Percentiles rank a stretch among this genome's conserved stretches.
phyloP scores from a whole-genome alignment of 2,888 invertebrate genomes.

The Arge pagana region DNA sequence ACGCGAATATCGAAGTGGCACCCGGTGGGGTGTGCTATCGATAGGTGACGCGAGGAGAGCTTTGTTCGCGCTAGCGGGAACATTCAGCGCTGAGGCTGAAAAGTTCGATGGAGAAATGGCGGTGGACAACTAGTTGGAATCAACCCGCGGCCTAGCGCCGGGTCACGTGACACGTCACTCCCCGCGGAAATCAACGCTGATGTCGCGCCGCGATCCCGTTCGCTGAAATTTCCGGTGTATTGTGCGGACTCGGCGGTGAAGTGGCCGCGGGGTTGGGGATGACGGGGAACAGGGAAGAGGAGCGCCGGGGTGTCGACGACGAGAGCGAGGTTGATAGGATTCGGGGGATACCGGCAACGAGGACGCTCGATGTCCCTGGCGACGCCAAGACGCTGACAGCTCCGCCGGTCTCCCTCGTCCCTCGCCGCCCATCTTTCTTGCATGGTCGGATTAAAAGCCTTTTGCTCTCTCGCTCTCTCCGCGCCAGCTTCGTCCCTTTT shows the following conservation, averaged over 20 bases:
- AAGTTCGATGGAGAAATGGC: too few species aligned
- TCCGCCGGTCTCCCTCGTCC: slow-evolving; percentile 24
- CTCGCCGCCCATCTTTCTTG: slow-evolving; percentile 39
- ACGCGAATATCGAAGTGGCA: too few species aligned
- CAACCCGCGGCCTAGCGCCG: too few species aligned
- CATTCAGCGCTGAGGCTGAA: too few species aligned
- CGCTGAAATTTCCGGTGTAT: slow-evolving; percentile 49
- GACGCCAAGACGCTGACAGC: slow-evolving; percentile 48
- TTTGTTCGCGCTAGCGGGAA: too few species aligned
- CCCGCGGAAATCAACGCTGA: slow-evolving; percentile 50
- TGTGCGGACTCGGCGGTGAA: slow-evolving; percentile 37
- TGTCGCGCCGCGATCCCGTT: slow-evolving; percentile 39
- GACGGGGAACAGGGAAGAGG: slow-evolving; percentile 12
- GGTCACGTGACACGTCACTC: slow-evolving; percentile 42
- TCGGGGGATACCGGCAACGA: slow-evolving; percentile 27
- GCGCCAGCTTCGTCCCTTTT: not conserved
- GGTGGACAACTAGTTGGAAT: too few species aligned
- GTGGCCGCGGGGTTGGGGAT: slow-evolving; percentile 21
- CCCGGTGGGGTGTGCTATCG: too few species aligned
- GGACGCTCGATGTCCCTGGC: slow-evolving; percentile 45
- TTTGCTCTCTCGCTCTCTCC: slow-evolving; percentile 27
- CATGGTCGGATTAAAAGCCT: slow-evolving; percentile 45
- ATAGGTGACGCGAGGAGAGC: too few species aligned
- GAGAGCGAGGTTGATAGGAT: slow-evolving; percentile 38
- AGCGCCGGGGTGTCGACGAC: slow-evolving; percentile 21